Evolutionary conservation across 2,888 invertebrate species (phyloP).

Genomic region (Diloba caeruleocephala): DNA sequence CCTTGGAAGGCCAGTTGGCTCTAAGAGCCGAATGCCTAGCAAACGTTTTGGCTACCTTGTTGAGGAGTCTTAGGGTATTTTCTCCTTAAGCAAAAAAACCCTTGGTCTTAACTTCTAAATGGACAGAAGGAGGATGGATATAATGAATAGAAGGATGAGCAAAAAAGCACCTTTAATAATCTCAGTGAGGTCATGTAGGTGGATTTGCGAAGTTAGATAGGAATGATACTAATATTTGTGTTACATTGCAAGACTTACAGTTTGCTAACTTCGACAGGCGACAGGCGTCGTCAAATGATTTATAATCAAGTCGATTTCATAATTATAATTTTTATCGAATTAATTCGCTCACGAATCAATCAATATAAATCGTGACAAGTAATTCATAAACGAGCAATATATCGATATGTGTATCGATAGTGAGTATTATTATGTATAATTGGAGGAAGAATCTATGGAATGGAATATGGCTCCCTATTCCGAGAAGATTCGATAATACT

Average conservation of each 20-base stretch:
- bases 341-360: constrained; percentile 25
- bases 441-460: neutral
- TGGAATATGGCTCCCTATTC: constrained; percentile 6
- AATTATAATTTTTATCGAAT: constrained; percentile 20
- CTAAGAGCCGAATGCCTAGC: constrained; percentile 95
- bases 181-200: constrained; percentile 25
- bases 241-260: constrained; percentile 47
- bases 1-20: constrained; percentile 91
- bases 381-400: constrained; percentile 1
- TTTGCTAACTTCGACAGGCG: neutral
- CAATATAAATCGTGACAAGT: constrained; percentile 9
- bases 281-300: constrained; percentile 2
- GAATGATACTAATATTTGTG: constrained; percentile 47
- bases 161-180: constrained; percentile 15
- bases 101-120: constrained; percentile 9
- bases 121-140: constrained; percentile 10
- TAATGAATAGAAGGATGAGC: constrained; percentile 13
- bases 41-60: constrained; percentile 93
- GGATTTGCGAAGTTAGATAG: constrained; percentile 49
- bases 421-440: constrained; percentile 23
- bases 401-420: neutral
- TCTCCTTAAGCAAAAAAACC: constrained; percentile 86
- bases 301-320: constrained; percentile 16
- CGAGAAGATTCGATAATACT: constrained; percentile 9
- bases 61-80: constrained; percentile 94